Conservation (phyloP, 1,140 invertebrate species). For the Potamilus streckersoni region DNA sequence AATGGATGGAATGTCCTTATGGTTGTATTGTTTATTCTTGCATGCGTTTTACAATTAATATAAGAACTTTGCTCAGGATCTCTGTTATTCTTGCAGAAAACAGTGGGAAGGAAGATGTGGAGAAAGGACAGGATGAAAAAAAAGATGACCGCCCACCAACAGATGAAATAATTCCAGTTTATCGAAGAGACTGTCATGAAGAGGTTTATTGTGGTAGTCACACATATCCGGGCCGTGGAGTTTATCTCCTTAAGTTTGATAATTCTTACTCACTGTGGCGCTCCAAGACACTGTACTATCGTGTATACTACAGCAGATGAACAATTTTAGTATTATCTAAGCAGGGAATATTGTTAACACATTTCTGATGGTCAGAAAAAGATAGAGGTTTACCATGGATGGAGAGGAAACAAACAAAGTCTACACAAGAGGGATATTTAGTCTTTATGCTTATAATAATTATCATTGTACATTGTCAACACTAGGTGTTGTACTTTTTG, state of each 20-base stretch:
- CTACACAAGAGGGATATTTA: too few relatives aligned
- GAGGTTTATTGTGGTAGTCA: conserved; percentile 98
- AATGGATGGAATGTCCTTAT: too few relatives aligned
- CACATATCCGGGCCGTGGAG: conserved; percentile 91
- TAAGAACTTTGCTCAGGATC: background rate
- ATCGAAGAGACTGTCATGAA: conserved; percentile 93
- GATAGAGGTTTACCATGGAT: too few relatives aligned
- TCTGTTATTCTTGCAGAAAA: conserved; percentile 30
- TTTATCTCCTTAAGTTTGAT: conserved; percentile 99
- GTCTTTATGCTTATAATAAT: too few relatives aligned
- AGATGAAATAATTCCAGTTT: conserved; percentile 90
- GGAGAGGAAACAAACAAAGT: too few relatives aligned
- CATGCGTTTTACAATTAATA: too few relatives aligned
- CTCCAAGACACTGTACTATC: conserved; percentile 98
- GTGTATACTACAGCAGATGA: conserved; percentile 91
- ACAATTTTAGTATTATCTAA: background rate
- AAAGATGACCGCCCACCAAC: conserved; percentile 72
- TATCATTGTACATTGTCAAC: too few relatives aligned
- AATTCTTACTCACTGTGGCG: conserved; percentile 99
- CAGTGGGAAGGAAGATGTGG: conserved; percentile 54
- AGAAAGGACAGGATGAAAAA: conserved; percentile 53
- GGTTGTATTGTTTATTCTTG: too few relatives aligned
- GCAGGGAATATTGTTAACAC: too few relatives aligned
- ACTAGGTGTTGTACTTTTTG: too few relatives aligned
- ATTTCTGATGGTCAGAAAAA: too few relatives aligned